Base-by-base conservation (phyloP, 2,888 invertebrate genomes). In the Sceliomorpha sp. region DNA sequence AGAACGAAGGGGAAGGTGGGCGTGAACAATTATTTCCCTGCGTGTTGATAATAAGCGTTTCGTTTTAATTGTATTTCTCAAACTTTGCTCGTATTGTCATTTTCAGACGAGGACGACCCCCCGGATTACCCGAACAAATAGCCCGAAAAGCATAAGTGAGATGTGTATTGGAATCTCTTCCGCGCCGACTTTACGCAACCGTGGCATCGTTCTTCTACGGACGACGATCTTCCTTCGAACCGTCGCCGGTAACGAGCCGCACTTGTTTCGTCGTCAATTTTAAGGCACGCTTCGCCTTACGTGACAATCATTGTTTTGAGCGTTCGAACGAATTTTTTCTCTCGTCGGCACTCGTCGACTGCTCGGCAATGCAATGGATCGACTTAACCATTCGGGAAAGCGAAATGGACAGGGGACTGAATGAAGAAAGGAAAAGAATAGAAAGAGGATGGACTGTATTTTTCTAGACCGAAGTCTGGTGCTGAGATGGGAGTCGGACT, bases 1-100 rank as follows among this genome's bases (percentile, higher is more conserved):
- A 86, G 59, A 87, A 86, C 29, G 87, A 86, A 50, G 82, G 81
- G 1, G 88, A 87, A 82, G 87, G 75, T 72, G 27, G 9, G 1
- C 2, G 20, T 15, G 1, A 15, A 15, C n/a, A 31, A 2, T 9
- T 31, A 36, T 10, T 32, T 10, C 2, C 20, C 20, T 36, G 3
- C 3, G 32, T 13, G 15, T 6, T 20, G 12, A n/a, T n/a, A n/a
- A n/a, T n/a, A n/a, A n/a, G n/a, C 5, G 12, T 24, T 17, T 13
- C 15, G 15, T 37, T 15, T 13, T n/a, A 60, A 17, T 40, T 45
- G 55, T 40, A 42, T 10, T 13, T n/a, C n/a, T n/a, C n/a, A n/a
- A n/a, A n/a, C n/a, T n/a, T n/a, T n/a, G n/a, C n/a, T n/a, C n/a
- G n/a, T 39, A 15, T 8, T 53, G 1, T 36, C 24, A 17, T 7